A percentile compares a stretch with the other conserved stretches of the same genome.
Evolutionary conservation across 2,888 invertebrate species (phyloP).

Genomic region (Acleris literana): DNA sequence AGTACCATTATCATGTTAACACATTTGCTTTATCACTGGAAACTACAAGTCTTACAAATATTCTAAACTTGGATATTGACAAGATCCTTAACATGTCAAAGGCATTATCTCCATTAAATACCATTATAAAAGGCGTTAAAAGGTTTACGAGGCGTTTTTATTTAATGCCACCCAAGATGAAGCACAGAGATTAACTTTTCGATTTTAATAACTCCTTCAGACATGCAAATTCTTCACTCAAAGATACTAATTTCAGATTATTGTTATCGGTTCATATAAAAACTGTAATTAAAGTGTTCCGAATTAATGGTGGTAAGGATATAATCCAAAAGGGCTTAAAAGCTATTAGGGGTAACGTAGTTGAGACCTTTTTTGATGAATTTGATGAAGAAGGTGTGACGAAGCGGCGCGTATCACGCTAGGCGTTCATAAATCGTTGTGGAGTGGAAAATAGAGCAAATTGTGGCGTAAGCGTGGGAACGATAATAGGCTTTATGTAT

Average conservation of each 20-base stretch:
- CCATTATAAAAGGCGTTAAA: too few species aligned
- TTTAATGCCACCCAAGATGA: not conserved
- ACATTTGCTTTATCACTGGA: too few species aligned
- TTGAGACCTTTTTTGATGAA: conserved; percentile 4
- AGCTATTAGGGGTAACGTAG: not conserved
- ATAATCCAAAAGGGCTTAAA: not conserved
- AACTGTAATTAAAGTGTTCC: conserved; percentile 33
- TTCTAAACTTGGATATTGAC: too few species aligned
- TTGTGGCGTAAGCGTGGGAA: conserved; percentile 16
- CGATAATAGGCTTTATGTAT: conserved; percentile 17
- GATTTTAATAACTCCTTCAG: conserved; percentile 24
- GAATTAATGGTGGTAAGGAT: conserved; percentile 21
- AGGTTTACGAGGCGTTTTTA: not conserved
- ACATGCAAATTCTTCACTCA: conserved; percentile 34
- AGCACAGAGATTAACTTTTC: conserved; percentile 1
- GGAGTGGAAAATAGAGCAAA: conserved; percentile 33
- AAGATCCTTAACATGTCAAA: too few species aligned
- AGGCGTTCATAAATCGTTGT: conserved; percentile 33
- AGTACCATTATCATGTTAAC: too few species aligned
- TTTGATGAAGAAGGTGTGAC: conserved; percentile 34
- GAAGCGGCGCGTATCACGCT: conserved; percentile 31
- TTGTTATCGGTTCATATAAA: conserved; percentile 35
- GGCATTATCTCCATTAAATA: too few species aligned
- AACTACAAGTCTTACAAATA: too few species aligned
- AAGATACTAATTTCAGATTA: conserved; percentile 36